Base-by-base conservation (phyloP, 1,140 invertebrate species). In the Plutomurus gul region DNA sequence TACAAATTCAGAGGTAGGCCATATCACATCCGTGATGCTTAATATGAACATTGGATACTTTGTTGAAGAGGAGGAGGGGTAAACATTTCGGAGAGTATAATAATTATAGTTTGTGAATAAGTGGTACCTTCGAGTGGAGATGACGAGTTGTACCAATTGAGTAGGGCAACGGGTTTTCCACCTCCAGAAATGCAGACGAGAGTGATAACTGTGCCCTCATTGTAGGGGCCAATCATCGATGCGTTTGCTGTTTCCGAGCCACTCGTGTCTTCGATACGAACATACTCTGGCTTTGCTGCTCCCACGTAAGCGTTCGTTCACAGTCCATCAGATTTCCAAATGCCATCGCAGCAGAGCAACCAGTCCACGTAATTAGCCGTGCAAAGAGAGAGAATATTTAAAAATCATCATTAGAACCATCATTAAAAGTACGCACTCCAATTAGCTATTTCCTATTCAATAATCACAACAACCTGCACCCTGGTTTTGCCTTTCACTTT, bases 121-220 rank as follows among this genome's bases (percentile, higher is more conserved):
- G 20, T 47, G 89, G 92, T 86, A 94, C 93, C 92, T 86, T 90
- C 88, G 13, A 93, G 86, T 77, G 87, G 83, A 43, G 22, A 22
- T 18, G 78, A 82, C n/a, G 76, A 79, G 74, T 84, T 84, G 77
- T 72, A 84, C 93, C 93, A 95, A 13, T 89, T 89, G 49, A 95
- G 90, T 76, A 88, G 88, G 1, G 93, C 93, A 47, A 92, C 90
- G 1, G 94, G 93, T 85, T 93, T 93, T 47, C 93, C 94, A 47
- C 91, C 90, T 25, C 89, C 89, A 22, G 92, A 92, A 75, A 92
- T 89, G 84, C 93, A 95, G 51, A 88, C 89, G 47, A 95, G 86
- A 46, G 89, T 89, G 60, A 94, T 87, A 77, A 89, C 87, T 11
- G 89, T 89, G 30, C 91, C 90, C 87, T 94, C 93, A 83, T 91